Evolutionary conservation across 2,797 vertebrate genomes (phyloP), one percentile per base, ranked within the genome.

Genomic region (Hydrolagus colliei): DNA sequence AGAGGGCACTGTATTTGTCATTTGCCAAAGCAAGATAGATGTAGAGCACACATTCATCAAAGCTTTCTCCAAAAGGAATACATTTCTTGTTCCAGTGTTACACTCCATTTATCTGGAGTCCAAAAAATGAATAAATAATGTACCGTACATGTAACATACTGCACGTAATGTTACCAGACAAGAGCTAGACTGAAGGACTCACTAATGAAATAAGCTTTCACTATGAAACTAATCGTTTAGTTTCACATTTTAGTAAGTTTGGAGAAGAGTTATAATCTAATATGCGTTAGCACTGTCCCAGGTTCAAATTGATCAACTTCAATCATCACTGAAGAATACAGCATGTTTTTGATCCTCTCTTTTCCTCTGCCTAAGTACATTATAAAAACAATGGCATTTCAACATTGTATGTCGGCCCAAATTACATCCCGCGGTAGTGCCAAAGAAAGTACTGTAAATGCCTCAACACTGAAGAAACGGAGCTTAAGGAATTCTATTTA

Each of bases 11-110:
- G 79, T 84, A 67, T 84, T 84, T 84, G 79, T 84, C 79, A 84
- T 84, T 84, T 84, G 79, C 63, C 32, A 84, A 84, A 84, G 63
- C 79, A 84, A 84, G 79, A 84, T 84, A 84, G 79, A 84, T 84
- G 79, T 84, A 71, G 79, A 71, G 79, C 79, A 84, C 65, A 84
- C 35, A 84, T 84, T 67, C 79, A 84, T 84, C 79, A 84, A 84
- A 84, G 79, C 79, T 52, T 84, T 84, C 79, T 84, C 79, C 63
- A 84, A 84, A 84, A 84, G 79, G 32, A 84, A 84, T 67, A 84
- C 79, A 84, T 68, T 84, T 84, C 79, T 84, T 84, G 65, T 82
- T 68, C 63, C 63, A 82, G 27, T 68, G 79, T 82, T 82, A 82
- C 27, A 82, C 65, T 84, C 79, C 65, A 84, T 71, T 63, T 84